phyloP scores from a whole-genome alignment of 2,888 invertebrate genomes.

The Drepana falcataria region DNA sequence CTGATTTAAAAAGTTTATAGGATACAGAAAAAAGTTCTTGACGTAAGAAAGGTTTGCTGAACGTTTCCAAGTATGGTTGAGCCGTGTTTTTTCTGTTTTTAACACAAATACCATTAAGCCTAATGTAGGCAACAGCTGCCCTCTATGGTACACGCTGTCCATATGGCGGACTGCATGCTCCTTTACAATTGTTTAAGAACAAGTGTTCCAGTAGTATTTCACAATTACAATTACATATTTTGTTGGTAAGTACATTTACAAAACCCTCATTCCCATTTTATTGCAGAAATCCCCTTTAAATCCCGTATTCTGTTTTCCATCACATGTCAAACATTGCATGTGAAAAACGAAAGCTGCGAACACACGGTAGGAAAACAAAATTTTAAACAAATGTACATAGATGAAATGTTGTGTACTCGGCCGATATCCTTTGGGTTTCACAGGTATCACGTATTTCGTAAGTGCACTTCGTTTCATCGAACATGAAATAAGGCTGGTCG shows the following conservation, averaged over 20 bases:
- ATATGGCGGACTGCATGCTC: no score
- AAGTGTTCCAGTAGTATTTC: no score
- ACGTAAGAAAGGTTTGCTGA: no score
- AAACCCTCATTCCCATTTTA: background rate
- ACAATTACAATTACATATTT: no score
- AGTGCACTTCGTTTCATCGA: slow-evolving; percentile 24
- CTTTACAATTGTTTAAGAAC: no score
- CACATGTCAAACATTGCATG: slow-evolving; percentile 10
- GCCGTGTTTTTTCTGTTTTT: no score
- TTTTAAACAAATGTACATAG: slow-evolving; percentile 23
- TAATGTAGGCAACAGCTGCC: no score
- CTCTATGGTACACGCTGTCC: no score
- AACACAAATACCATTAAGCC: no score
- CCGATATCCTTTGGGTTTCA: slow-evolving; percentile 30
- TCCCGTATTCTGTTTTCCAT: slow-evolving; percentile 8
- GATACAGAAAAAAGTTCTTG: no score
- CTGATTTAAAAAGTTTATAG: no score
- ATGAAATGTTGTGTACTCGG: slow-evolving; percentile 18
- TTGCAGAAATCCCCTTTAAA: slow-evolving; percentile 6
- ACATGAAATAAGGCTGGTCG: slow-evolving; percentile 14
- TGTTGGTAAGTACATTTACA: background rate
- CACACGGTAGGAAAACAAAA: slow-evolving; percentile 11
- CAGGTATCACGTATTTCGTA: slow-evolving; percentile 41
- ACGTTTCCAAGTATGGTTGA: no score
- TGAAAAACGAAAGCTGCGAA: slow-evolving; percentile 22